Base-by-base conservation (phyloP, 2,888 invertebrate genomes). In the Oithona nana region DNA sequence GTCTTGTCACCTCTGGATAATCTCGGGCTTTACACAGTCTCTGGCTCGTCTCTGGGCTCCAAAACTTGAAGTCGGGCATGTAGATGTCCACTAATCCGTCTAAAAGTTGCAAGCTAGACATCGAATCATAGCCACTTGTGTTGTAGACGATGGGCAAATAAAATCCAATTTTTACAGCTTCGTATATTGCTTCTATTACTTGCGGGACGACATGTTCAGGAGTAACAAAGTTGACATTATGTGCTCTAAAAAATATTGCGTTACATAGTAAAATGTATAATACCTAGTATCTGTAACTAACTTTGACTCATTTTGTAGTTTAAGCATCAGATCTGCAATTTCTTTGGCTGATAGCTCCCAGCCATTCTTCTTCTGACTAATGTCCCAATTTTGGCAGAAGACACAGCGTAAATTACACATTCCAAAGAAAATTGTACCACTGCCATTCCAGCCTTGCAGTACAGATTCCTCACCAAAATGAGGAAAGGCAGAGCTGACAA, bases 401-500 rank as follows among this genome's bases (percentile, higher is more conserved):
- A 59, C 59, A 20, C 48, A 59, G 16, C 59, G 22, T 6, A 59
- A 20, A 24, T 59, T 59, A 28, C 59, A 59, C 6, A 59, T 22
- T 2, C 59, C 49, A 48, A 59, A 59, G 31, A 59, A 59, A 8
- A 59, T 59, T 6, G 59, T 59, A 28, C 59, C 59, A 1, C 49
- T 49, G 28, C 59, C 59, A 59, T 59, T 59, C 59, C 59, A 59
- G 1, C 59, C 59, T 50, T 59, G 59, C 22, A 59, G 59, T 2
- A 59, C 59, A 3, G 59, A 59, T 28, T 59, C 59, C 50, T 59
- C 59, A n/a, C 59, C 59, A 59, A 59, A 59, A 28, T 59, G 59
- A 11, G 59, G 59, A 59, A 59, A 59, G 8, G 59, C 59, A 13
- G 59, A 59, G 28, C 59, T 59, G 8, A 59, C 59, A 26, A 59